A percentile compares a stretch with the other conserved stretches of the same genome.
phyloP scores from a whole-genome alignment of 2,888 invertebrate genomes.

The Leuctra nigra region DNA sequence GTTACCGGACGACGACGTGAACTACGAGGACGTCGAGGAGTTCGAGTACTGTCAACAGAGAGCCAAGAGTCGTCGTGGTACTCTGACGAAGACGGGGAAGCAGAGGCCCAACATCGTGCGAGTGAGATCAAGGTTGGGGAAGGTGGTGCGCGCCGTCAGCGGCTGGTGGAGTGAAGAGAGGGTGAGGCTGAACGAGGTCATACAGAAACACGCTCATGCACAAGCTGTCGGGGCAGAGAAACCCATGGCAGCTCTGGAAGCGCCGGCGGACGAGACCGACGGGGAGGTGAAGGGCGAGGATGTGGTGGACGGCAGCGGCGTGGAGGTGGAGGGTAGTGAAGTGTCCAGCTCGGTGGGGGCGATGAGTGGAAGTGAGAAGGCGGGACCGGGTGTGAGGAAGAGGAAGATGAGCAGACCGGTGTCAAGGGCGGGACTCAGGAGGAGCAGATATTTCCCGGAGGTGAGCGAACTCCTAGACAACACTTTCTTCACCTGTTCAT shows the following conservation, averaged over 20 bases:
- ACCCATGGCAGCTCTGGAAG: background rate
- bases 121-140: constrained; percentile 25
- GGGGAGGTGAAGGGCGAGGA: background rate
- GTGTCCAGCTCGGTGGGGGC: background rate
- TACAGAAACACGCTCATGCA: constrained; percentile 28
- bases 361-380: background rate
- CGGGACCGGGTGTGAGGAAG: constrained; percentile 3
- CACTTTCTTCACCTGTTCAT: too few species aligned
- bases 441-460: constrained; percentile 25
- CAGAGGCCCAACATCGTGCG: constrained; percentile 24
- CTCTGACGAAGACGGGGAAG: background rate
- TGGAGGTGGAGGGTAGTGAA: background rate
- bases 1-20: constrained; percentile 1
- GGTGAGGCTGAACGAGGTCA: constrained; percentile 26
- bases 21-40: constrained; percentile 25
- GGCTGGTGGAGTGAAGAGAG: constrained; percentile 32
- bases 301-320: background rate
- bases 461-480: constrained; percentile 19
- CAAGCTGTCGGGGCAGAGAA: constrained; percentile 24
- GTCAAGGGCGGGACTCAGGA: constrained; percentile 15
- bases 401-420: constrained; percentile 15
- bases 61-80: constrained; percentile 17
- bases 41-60: constrained; percentile 29
- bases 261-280: background rate
- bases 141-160: constrained; percentile 30